Base-by-base conservation (phyloP, 2,888 invertebrate genomes). In the Ormia ochracea region DNA sequence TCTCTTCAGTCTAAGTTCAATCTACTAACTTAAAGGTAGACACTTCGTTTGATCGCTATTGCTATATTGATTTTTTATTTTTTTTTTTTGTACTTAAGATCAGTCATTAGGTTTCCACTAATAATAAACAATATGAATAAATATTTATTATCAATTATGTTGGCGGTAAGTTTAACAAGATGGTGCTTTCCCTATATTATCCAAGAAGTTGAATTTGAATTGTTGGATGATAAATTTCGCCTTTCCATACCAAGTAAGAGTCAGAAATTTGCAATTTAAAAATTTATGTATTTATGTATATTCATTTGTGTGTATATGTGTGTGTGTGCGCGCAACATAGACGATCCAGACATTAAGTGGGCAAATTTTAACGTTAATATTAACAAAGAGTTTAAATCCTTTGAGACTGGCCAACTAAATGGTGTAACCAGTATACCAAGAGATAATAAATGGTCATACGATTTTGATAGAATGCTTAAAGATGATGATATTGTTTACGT, bases 351-450 rank as follows among this genome's bases (percentile, higher is more conserved):
- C 1, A 83, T 93, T 0, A 88, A 89, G 58, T 85, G 92, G 5
- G 93, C 94, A 84, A 92, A 90, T 0, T 94, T 94, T 86, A 92
- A 94, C 88, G 93, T 92, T 0, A 92, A 93, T 81, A 84, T 93
- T 14, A 94, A 94, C 86, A 89, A 90, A 26, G 84, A 85, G 0
- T 92, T 94, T 74, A 85, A 82, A 0, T 83, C 86, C 1, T 89
- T 88, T 6, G 91, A 91, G 63, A 89, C 90, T 0, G 94, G 94
- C 0, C 88, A 90, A 1, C 91, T 92, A 41, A 85, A 87, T 0
- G 91, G 90, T 0, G 92, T 93, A 75, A 87, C 92, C 0, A 85
- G 85, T 1, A 66, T 81, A 2, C 85, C 92, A 0, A 88, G 82
- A 2, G 84, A 91, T 45, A 91, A 91, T 1, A 86, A 87, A 23